Base-by-base conservation (phyloP, 2,113 vertebrate species). In the Pomatorhinus ruficollis region DNA sequence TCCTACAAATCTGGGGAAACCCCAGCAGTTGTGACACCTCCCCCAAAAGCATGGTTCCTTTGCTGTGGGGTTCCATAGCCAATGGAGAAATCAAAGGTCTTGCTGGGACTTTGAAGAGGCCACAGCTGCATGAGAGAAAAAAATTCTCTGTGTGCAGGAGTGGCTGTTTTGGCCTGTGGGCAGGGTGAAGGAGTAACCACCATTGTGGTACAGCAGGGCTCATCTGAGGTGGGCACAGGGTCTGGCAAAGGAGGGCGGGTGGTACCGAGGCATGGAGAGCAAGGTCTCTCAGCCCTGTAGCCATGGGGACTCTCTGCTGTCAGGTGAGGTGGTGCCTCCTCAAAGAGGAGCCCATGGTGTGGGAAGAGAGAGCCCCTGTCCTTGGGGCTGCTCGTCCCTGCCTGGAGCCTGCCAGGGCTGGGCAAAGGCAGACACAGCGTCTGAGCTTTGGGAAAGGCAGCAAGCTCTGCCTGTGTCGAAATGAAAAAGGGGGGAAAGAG, bases 311-410 rank as follows among this genome's bases (percentile, higher is more conserved):
- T 20, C 21, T 15, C 31, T 76, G 59, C 53, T 72, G 6, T 42
- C 25, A 27, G 64, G 44, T 21, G 54, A 66, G 37, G 52, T 40
- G 22, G 19, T 56, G 37, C 15, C 37, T 63, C 76, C 81, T 61
- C 64, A 28, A 33, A 77, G 37, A 3, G 47, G 15, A 68, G 17
- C 30, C 33, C 40, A 5, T 0, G 1, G 8, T 35, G 25, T 52
- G 30, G 53, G 54, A 20, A 57, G 5, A 3, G 14, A 82, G 4
- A 52, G 6, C 0, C 0, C 30, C 64, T 22, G 37, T 78, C 76
- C 42, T n/a, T 11, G 4, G 66, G 27, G 42, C 42, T 83, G 64
- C 70, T 66, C 0, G 0, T 44, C 20, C 50, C 59, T 56, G 6
- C 1, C 61, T n/a, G 52, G 31, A 9, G 35, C 45, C 75, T 65